phyloP scores from a whole-genome alignment of 64 coral and sea anemone genomes.

The Pocillopora verrucosa region DNA sequence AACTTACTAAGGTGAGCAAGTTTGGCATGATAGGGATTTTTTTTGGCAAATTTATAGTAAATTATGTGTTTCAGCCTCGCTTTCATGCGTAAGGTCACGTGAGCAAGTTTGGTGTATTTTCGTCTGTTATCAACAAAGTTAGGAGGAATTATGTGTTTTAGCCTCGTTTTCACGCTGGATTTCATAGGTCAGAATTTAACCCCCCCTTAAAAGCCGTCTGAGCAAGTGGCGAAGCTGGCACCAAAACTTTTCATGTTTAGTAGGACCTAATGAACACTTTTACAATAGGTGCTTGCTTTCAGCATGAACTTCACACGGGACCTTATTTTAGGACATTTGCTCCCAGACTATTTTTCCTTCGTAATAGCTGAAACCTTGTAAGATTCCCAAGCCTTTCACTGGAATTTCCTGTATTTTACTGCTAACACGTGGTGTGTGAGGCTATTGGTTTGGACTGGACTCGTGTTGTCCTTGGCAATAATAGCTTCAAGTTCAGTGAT shows the following conservation, averaged over 20 bases:
- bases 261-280: constrained; percentile 52
- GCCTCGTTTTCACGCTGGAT: constrained; percentile 28
- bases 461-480: background rate
- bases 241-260: constrained; percentile 65
- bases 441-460: constrained; percentile 15
- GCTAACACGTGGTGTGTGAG: constrained; percentile 10
- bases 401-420: constrained; percentile 44
- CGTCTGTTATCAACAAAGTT: constrained; percentile 45
- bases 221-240: constrained; percentile 65
- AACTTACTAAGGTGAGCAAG: constrained; percentile 57
- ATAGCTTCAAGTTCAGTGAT: constrained; percentile 32
- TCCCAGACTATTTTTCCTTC: constrained; percentile 15
- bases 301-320: constrained; percentile 65
- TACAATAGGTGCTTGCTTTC: constrained; percentile 57
- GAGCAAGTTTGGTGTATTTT: constrained; percentile 71
- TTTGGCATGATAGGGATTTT: constrained; percentile 61
- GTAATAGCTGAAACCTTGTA: constrained; percentile 21
- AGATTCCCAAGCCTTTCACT: constrained; percentile 25
- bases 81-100: constrained; percentile 66
- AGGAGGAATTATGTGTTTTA: constrained; percentile 35
- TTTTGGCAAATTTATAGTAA: background rate
- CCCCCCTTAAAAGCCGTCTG: constrained; percentile 47
- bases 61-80: constrained; percentile 44
- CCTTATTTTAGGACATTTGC: background rate
- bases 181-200: constrained; percentile 29